A percentile compares a stretch with the other conserved stretches of the same genome.
These are phyloP conservation scores for Psophia crepitans DNA, from an alignment of 2,113 vertebrate genomes.

Conservation along the genomic window DNA sequence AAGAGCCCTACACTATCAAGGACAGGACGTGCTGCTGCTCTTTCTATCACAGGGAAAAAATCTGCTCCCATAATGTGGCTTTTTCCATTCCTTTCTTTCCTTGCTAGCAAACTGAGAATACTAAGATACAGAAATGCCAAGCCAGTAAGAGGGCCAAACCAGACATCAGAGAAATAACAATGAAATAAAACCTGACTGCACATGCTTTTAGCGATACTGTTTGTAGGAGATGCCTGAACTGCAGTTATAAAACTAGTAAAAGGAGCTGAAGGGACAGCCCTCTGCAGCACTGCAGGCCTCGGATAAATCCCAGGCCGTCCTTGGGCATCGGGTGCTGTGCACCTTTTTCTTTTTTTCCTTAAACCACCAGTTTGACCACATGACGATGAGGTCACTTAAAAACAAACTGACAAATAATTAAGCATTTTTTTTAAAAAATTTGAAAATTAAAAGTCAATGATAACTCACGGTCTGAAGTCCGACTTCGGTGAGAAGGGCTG, in stretches of 20 bases:
- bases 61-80: neutral
- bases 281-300: neutral
- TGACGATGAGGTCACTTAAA: neutral
- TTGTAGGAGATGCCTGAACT: neutral
- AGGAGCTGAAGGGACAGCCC: neutral
- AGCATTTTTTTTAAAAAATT: rapidly evolving
- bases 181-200: neutral
- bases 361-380: neutral
- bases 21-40: neutral
- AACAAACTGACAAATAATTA: neutral
- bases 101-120: neutral
- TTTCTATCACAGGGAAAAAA: neutral
- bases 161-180: slow-evolving; percentile 30
- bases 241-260: neutral
- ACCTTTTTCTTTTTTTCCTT: neutral
- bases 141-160: neutral
- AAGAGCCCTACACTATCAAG: neutral
- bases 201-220: slow-evolving; percentile 25
- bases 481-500: rapidly evolving
- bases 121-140: slow-evolving; percentile 50
- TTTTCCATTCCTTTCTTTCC: neutral
- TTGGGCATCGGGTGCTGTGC: neutral
- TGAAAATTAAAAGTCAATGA: neutral
- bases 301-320: neutral
- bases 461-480: neutral